These are phyloP conservation scores for Epistrophe grossulariae DNA, from an alignment of 2,888 invertebrate genomes.

Conservation along the genomic window DNA sequence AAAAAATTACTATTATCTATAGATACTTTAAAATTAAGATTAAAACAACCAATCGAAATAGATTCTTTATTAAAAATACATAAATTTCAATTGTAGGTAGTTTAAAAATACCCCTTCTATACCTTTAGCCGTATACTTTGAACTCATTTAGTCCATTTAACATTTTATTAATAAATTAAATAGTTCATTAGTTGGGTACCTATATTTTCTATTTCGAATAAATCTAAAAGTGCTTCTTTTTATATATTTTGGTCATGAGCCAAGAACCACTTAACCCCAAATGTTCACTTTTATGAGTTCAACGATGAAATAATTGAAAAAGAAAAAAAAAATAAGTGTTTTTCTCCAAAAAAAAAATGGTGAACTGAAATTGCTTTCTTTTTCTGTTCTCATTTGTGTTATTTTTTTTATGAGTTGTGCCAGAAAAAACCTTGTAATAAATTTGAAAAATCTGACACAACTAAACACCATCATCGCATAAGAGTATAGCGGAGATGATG, in stretches of 20 bases:
- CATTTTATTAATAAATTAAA: constrained; percentile 30
- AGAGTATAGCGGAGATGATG: constrained; percentile 38
- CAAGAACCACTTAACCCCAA: constrained; percentile 61
- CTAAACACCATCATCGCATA: constrained; percentile 21
- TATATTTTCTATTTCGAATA: neutral
- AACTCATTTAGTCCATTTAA: constrained; percentile 33
- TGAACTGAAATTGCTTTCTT: constrained; percentile 58
- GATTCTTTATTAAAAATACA: constrained; percentile 45
- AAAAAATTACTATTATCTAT: neutral
- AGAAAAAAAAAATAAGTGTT: constrained; percentile 21
- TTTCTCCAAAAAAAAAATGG: constrained; percentile 35
- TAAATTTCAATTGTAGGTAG: constrained; percentile 28
- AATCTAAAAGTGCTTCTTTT: constrained; percentile 10
- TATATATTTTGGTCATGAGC: constrained; percentile 19
- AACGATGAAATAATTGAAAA: constrained; percentile 44
- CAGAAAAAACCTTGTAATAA: constrained; percentile 70
- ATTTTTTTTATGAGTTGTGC: constrained; percentile 27
- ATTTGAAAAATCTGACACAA: constrained; percentile 72
- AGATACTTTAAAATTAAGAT: constrained; percentile 27
- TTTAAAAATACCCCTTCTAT: neutral
- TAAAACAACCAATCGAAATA: constrained; percentile 21
- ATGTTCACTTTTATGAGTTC: constrained; percentile 62
- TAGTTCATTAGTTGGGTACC: neutral
- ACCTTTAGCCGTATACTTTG: neutral
- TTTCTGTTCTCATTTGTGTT: constrained; percentile 27